Percentiles rank a stretch among this genome's conserved stretches.
Conservation (phyloP, 2,888 invertebrate species). For the Idaea dimidiata region DNA sequence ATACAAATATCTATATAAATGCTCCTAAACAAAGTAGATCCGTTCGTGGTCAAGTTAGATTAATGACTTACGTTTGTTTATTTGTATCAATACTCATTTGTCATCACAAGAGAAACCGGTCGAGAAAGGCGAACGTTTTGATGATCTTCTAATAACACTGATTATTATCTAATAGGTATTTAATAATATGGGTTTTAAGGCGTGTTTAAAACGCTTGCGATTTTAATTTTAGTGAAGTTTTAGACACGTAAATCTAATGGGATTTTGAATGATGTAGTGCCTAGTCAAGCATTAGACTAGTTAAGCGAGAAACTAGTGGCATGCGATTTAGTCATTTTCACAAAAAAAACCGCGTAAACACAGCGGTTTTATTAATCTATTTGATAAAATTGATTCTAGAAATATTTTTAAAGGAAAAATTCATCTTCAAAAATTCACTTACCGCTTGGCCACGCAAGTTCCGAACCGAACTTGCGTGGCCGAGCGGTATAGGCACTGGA, state of each 20-base stretch:
- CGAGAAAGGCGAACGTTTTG: conserved; percentile 33
- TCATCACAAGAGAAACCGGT: conserved; percentile 36
- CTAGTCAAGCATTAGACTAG: not conserved
- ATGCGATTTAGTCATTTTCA: too few relatives aligned
- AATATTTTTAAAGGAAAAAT: too few relatives aligned
- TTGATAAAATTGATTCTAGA: too few relatives aligned
- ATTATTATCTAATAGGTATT: conserved; percentile 25
- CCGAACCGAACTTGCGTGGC: too few relatives aligned
- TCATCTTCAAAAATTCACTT: too few relatives aligned
- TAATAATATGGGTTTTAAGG: not conserved
- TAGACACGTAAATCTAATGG: not conserved
- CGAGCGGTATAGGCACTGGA: too few relatives aligned
- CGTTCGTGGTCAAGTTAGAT: conserved; percentile 41
- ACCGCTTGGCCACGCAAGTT: too few relatives aligned
- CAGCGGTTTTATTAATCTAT: too few relatives aligned
- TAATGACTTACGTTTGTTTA: conserved; percentile 44
- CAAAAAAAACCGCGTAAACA: too few relatives aligned
- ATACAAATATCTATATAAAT: not conserved
- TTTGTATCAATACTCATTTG: conserved; percentile 43
- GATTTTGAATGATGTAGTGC: not conserved
- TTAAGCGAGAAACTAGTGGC: too few relatives aligned
- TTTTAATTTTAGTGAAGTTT: not conserved
- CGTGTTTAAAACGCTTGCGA: not conserved
- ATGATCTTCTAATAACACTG: conserved; percentile 34
- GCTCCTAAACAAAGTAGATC: not conserved